Conservation (phyloP, 1,140 invertebrate genomes). For the Drosophila melanogaster region DNA sequence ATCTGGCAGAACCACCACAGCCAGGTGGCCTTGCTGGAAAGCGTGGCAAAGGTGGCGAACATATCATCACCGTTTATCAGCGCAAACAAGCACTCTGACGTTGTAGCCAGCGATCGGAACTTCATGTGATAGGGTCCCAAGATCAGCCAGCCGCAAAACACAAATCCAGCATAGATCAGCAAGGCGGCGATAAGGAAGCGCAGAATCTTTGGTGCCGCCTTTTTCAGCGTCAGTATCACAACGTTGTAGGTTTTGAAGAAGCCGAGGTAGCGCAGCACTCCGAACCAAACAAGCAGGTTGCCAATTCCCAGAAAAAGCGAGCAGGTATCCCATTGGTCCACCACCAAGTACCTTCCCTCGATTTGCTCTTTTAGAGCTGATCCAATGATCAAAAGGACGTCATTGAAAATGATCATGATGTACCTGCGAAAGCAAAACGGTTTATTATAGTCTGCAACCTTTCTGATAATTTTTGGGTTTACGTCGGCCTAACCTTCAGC, state of each 20-base stretch:
- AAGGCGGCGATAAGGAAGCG: slow-evolving; percentile 96
- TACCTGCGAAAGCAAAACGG: slow-evolving; percentile 86
- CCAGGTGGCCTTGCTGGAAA: slow-evolving; percentile 92
- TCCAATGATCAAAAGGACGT: slow-evolving; percentile 96
- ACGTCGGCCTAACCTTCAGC: not conserved
- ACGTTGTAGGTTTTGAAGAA: slow-evolving; percentile 99
- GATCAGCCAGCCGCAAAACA: slow-evolving; percentile 99
- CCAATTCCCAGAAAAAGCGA: slow-evolving; percentile 97
- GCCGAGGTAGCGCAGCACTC: slow-evolving; percentile 97
- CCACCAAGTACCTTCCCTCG: slow-evolving; percentile 93
- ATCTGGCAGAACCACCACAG: slow-evolving; percentile 98
- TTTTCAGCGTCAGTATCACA: slow-evolving; percentile 97
- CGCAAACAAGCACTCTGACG: slow-evolving; percentile 96
- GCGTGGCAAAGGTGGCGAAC: slow-evolving; percentile 99
- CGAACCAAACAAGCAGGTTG: slow-evolving; percentile 98
- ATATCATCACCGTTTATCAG: slow-evolving; percentile 99
- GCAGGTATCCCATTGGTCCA: slow-evolving; percentile 97
- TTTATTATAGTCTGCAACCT: not conserved
- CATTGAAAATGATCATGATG: slow-evolving; percentile 98
- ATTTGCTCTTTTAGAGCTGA: slow-evolving; percentile 97
- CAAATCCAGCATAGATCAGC: slow-evolving; percentile 97
- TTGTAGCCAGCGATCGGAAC: slow-evolving; percentile 94
- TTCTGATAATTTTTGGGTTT: not conserved
- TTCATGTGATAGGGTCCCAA: slow-evolving; percentile 99
- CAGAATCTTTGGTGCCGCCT: slow-evolving; percentile 95